phyloP scores from a whole-genome alignment of 2,113 vertebrate species.

The Tursiops truncatus region DNA sequence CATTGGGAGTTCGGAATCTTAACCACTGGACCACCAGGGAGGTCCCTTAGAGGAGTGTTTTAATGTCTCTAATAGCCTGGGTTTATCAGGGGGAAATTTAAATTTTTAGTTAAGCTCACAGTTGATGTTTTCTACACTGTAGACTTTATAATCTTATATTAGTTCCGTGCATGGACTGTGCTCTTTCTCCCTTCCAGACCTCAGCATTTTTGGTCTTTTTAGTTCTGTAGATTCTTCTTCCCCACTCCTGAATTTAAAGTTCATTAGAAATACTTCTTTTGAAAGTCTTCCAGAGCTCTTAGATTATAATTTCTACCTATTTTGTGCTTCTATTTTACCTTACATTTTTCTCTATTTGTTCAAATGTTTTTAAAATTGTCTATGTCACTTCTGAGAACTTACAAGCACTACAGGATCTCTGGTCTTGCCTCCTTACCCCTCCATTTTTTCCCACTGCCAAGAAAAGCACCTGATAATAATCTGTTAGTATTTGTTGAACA shows the following conservation, averaged over 20 bases:
- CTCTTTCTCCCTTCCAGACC: neutral
- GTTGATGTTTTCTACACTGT: neutral
- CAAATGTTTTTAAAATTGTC: neutral
- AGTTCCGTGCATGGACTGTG: fast-evolving
- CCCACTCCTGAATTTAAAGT: neutral
- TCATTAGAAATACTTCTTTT: neutral
- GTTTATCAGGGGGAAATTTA: neutral
- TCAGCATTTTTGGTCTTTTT: neutral
- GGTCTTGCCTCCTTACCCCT: neutral
- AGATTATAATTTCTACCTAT: neutral
- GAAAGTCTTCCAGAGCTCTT: neutral
- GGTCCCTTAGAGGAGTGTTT: neutral
- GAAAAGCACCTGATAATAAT: neutral
- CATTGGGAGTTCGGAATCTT: no score
- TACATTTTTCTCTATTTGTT: neutral
- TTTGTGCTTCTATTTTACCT: neutral
- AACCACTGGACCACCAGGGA: no score
- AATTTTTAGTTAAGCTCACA: neutral
- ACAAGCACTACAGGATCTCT: neutral
- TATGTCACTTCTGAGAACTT: neutral
- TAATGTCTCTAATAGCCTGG: neutral
- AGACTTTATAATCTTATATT: neutral
- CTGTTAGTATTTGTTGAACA: neutral
- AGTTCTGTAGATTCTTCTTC: neutral
- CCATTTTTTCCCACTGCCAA: neutral